Percentiles rank a stretch among this genome's conserved stretches.
These are phyloP conservation scores for Spilarctia lutea DNA, from an alignment of 2,888 invertebrate species.

Conservation along the genomic window DNA sequence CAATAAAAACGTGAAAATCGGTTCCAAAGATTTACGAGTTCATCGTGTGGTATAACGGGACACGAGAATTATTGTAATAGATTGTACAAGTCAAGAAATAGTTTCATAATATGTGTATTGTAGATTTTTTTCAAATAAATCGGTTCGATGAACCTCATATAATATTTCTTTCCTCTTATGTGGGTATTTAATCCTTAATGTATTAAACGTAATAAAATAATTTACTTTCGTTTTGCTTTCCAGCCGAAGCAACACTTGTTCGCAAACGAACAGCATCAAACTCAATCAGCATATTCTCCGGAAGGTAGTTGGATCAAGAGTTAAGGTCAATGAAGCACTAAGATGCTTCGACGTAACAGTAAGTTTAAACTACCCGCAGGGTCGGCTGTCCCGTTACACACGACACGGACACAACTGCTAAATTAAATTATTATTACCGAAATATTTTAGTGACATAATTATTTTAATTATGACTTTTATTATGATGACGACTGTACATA, in stretches of 20 bases:
- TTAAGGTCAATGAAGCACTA: constrained; percentile 3
- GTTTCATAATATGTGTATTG: no score
- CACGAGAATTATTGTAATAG: no score
- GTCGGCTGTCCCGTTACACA: constrained; percentile 5
- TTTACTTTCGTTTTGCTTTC: constrained; percentile 17
- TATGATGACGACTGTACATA: constrained; percentile 36
- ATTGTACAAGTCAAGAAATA: no score
- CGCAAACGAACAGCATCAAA: constrained; percentile 91
- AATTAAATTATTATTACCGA: constrained; percentile 43
- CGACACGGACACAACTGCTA: constrained; percentile 45
- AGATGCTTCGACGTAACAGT: constrained; percentile 14
- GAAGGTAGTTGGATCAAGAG: constrained; percentile 86
- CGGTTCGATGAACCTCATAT: no score
- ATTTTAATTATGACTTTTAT: constrained; percentile 27
- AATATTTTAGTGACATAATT: constrained; percentile 40
- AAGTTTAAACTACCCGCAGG: constrained; percentile 1
- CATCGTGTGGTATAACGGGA: no score
- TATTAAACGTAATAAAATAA: background rate
- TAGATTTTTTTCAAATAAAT: no score
- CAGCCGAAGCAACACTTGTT: constrained; percentile 90
- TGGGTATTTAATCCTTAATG: background rate
- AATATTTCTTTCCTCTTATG: no score
- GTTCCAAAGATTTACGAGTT: no score
- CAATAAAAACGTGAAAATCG: no score
- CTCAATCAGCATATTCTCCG: constrained; percentile 91